Base-by-base conservation (phyloP, 2,888 invertebrate species). In the Tachina grossa region DNA sequence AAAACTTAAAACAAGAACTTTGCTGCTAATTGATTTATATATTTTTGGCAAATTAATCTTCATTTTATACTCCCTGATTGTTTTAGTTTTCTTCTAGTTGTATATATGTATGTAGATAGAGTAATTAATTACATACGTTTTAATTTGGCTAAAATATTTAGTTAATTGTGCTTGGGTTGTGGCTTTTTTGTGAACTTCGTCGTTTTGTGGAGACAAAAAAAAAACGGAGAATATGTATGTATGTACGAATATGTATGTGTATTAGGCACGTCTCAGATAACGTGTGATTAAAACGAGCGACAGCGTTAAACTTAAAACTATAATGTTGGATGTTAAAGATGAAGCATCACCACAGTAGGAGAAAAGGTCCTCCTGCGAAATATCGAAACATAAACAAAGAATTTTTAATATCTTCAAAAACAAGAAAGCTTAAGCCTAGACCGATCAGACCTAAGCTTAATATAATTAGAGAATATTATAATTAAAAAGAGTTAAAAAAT, bases 301-400 rank as follows among this genome's bases (percentile, higher is more conserved):
- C 57, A 85, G 76, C 53, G 88, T 81, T 76, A 87, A 72, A 66
- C 83, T 69, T 72, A 89, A 76, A 66, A 81, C 85, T 11, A 87
- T 71, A 9, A 85, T 61, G 80, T 86, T 76, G 19, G 88, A 88
- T 66, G 87, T 86, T 85, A 91, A 81, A 80, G 89, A 87, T 81
- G 89, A 88, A 65, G 91, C 92, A 80, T 91, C 90, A 74, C 92
- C 92, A 88, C 92, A 92, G 87, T 92, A 92, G 66, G 92, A 91
- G 83, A 87, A 92, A 66, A 89, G 87, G 79, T 89, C 90, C 88
- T 92, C 92, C 92, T 92, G 74, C 14, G 2, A 59, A 11, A 59
- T n/a, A 57, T 14, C 0, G 16, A 45, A 63, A 45, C 43, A 9
- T 39, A 43, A 16, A 39, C 2, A 43, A 10, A 14, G 1, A 61